These are phyloP conservation scores for Limonius californicus DNA, from an alignment of 1,140 invertebrate genomes.

Conservation along the genomic window DNA sequence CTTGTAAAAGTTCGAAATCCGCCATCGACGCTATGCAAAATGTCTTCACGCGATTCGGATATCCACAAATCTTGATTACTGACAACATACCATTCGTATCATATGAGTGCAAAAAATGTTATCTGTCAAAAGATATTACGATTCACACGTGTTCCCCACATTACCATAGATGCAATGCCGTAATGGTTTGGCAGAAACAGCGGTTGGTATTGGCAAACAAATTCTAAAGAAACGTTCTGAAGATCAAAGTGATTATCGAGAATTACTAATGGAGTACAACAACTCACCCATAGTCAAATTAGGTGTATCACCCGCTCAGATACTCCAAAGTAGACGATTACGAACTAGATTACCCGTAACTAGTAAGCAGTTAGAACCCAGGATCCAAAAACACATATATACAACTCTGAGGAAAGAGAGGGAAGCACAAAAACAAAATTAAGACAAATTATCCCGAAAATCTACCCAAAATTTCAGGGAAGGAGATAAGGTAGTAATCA, in stretches of 20 bases:
- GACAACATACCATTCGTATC: slow-evolving; percentile 17
- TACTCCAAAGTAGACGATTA: slow-evolving; percentile 14
- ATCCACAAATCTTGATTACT: slow-evolving; percentile 15
- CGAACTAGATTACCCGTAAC: background rate
- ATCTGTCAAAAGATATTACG: slow-evolving; percentile 11
- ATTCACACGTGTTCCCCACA: slow-evolving; percentile 14
- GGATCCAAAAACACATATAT: slow-evolving; percentile 15
- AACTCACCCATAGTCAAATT: slow-evolving; percentile 2
- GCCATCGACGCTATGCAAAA: slow-evolving; percentile 15
- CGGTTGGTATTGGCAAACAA: slow-evolving; percentile 4
- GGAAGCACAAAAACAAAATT: background rate
- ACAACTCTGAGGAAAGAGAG: background rate
- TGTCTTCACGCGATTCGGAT: slow-evolving; percentile 14
- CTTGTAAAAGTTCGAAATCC: background rate
- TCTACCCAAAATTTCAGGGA: background rate
- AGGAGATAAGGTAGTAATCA: slow-evolving; percentile 19
- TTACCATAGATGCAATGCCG: slow-evolving; percentile 4
- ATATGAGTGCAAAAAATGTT: slow-evolving; percentile 5
- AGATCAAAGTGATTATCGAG: slow-evolving; percentile 9
- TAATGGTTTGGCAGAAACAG: slow-evolving; percentile 13
- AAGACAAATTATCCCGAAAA: background rate
- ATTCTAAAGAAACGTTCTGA: slow-evolving; percentile 14
- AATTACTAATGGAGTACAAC: slow-evolving; percentile 18
- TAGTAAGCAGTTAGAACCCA: slow-evolving; percentile 3
- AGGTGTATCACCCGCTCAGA: slow-evolving; percentile 13